Evolutionary conservation across 2,113 vertebrate genomes (phyloP).

Genomic region (Nothobranchius furzeri): DNA sequence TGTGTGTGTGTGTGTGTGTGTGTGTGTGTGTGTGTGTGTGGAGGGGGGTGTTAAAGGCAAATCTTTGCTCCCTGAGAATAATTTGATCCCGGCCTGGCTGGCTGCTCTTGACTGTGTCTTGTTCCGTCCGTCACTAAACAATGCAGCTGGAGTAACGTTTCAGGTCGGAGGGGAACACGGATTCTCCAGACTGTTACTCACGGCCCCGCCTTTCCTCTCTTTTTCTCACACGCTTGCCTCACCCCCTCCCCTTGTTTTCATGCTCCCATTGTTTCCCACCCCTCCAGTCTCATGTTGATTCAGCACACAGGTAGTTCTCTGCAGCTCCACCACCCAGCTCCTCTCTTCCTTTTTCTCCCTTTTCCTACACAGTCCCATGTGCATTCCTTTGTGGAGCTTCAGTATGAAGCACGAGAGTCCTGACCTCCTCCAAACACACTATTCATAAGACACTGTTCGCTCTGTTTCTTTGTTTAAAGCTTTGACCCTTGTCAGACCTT

Average conservation of each 20-base stretch:
- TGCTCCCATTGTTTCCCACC: slow-evolving; percentile 43
- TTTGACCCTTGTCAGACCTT: slow-evolving; percentile 45
- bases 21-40: too few species aligned
- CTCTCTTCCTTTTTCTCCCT: slow-evolving; percentile 14
- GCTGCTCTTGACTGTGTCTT: slow-evolving; percentile 77
- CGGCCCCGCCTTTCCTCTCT: slow-evolving; percentile 43
- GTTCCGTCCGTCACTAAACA: slow-evolving; percentile 83
- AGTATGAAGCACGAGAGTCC: slow-evolving; percentile 72
- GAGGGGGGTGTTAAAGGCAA: slow-evolving; percentile 55
- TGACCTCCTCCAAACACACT: slow-evolving; percentile 42
- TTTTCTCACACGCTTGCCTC: slow-evolving; percentile 39
- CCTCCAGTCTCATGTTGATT: slow-evolving; percentile 50
- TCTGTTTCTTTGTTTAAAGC: slow-evolving; percentile 49
- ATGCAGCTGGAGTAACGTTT: slow-evolving; percentile 87
- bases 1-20: too few species aligned
- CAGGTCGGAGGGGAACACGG: slow-evolving; percentile 84
- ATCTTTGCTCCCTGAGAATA: slow-evolving; percentile 75
- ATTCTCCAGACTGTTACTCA: slow-evolving; percentile 80
- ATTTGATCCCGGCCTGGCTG: slow-evolving; percentile 76
- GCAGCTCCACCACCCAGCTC: slow-evolving; percentile 21
- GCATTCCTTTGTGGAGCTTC: slow-evolving; percentile 75
- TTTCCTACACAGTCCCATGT: slow-evolving; percentile 54
- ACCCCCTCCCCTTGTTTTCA: slow-evolving; percentile 23
- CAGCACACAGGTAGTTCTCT: slow-evolving; percentile 49
- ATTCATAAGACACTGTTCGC: slow-evolving; percentile 47